phyloP scores from a whole-genome alignment of 2,888 invertebrate species.

The Melanargia galathea region DNA sequence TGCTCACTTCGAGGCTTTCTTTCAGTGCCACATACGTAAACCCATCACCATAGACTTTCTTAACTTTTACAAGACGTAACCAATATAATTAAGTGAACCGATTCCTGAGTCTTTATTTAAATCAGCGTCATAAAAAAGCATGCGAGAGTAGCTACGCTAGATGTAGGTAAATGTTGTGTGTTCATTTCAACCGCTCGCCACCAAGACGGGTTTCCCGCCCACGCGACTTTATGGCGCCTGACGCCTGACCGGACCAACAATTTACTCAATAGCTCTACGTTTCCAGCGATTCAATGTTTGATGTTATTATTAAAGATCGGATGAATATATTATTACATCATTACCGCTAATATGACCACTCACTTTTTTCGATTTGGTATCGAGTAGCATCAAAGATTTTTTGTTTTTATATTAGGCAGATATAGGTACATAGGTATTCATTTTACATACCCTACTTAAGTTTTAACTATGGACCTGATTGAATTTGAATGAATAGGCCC shows the following conservation, averaged over 20 bases:
- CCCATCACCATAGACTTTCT: not conserved
- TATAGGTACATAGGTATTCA: not conserved
- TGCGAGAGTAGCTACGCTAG: conserved; percentile 32
- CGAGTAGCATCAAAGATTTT: not conserved
- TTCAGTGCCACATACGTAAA: conserved; percentile 7
- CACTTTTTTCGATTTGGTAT: conserved; percentile 17
- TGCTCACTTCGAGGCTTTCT: conserved; percentile 35
- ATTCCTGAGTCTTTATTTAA: conserved; percentile 7
- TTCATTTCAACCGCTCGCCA: conserved; percentile 59
- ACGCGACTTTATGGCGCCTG: conserved; percentile 79
- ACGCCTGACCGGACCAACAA: conserved; percentile 67
- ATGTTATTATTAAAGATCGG: conserved; percentile 35
- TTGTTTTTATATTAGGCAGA: not conserved
- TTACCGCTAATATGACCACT: conserved; percentile 23
- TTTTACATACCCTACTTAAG: too few species aligned
- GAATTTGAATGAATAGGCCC: too few species aligned
- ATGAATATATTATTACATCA: conserved; percentile 34
- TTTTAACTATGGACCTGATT: too few species aligned
- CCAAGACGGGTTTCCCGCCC: conserved; percentile 79
- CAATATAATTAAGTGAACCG: not conserved
- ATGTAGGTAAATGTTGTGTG: conserved; percentile 45
- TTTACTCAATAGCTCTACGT: conserved; percentile 63
- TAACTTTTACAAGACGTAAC: not conserved
- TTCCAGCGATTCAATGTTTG: conserved; percentile 48
- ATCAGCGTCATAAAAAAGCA: conserved; percentile 17